Evolutionary conservation across 2,113 vertebrate genomes (phyloP).

Genomic region (Pristiophorus japonicus): DNA sequence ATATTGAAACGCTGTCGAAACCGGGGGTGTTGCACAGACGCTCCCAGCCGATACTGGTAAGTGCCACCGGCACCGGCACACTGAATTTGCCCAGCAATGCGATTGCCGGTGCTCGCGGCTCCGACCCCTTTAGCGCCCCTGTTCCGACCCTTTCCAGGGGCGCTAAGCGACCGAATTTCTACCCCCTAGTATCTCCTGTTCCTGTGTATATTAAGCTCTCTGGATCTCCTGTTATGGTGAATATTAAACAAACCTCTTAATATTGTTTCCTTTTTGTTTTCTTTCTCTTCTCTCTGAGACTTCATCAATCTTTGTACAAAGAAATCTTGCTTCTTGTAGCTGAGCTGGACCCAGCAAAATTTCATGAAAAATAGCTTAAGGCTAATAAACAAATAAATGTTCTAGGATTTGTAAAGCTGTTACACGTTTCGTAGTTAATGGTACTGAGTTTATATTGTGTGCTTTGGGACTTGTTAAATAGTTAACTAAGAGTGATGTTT

Average conservation of each 20-base stretch:
- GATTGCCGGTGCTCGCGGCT: too few species aligned
- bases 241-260: neutral
- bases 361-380: neutral
- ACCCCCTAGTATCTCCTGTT: neutral
- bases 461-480: neutral
- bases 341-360: neutral
- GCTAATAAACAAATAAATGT: neutral
- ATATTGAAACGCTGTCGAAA: too few species aligned
- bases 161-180: too few species aligned
- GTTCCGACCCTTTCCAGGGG: too few species aligned
- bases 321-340: neutral
- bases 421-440: neutral
- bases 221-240: neutral
- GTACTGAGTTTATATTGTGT: neutral
- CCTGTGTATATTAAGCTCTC: neutral
- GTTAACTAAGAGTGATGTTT: neutral
- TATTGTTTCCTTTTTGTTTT: neutral
- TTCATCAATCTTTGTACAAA: neutral
- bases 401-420: neutral
- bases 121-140: too few species aligned
- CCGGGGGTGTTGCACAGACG: too few species aligned
- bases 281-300: neutral
- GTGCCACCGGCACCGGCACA: too few species aligned
- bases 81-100: too few species aligned
- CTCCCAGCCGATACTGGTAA: too few species aligned